Evolutionary conservation across 1,140 invertebrate genomes (phyloP).

Genomic region (Atopsyche davidsoni): DNA sequence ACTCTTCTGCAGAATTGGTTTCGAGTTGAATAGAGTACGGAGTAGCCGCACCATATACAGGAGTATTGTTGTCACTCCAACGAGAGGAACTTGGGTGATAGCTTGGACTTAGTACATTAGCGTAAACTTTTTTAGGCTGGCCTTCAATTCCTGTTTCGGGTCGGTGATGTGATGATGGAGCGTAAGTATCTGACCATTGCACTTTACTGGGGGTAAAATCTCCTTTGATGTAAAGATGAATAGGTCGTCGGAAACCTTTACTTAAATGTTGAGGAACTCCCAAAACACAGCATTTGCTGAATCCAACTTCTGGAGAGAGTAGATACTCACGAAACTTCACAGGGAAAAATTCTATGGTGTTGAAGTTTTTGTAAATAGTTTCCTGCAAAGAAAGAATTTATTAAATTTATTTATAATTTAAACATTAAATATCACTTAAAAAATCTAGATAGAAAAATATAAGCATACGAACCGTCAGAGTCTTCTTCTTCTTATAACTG

Average conservation of each 20-base stretch:
- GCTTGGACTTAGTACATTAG: conserved; percentile 49
- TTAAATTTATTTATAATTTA: conserved; percentile 12
- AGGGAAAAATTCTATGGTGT: conserved; percentile 79
- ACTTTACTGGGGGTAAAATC: conserved; percentile 51
- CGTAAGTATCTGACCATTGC: conserved; percentile 46
- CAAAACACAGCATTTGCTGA: conserved; percentile 78
- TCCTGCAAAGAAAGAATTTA: conserved; percentile 58
- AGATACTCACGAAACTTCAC: conserved; percentile 87
- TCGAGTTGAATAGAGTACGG: conserved; percentile 45
- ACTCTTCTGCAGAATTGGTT: conserved; percentile 39
- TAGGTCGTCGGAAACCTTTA: conserved; percentile 84
- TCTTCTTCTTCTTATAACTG: conserved; percentile 86
- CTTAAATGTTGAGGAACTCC: conserved; percentile 77
- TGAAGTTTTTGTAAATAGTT: conserved; percentile 79
- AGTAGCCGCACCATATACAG: conserved; percentile 43
- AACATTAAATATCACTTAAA: not conserved
- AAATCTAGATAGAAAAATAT: conserved; percentile 7
- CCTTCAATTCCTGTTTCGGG: conserved; percentile 40
- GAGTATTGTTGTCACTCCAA: conserved; percentile 37
- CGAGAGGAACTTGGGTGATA: conserved; percentile 41
- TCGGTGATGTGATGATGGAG: conserved; percentile 40
- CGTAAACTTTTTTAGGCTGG: conserved; percentile 52
- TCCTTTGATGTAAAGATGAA: conserved; percentile 78
- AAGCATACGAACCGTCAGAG: conserved; percentile 70
- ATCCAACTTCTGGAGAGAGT: conserved; percentile 84